Evolutionary conservation across 1,140 invertebrate species (phyloP), one percentile per base, ranked within the genome.

Genomic region (Achroia grisella): DNA sequence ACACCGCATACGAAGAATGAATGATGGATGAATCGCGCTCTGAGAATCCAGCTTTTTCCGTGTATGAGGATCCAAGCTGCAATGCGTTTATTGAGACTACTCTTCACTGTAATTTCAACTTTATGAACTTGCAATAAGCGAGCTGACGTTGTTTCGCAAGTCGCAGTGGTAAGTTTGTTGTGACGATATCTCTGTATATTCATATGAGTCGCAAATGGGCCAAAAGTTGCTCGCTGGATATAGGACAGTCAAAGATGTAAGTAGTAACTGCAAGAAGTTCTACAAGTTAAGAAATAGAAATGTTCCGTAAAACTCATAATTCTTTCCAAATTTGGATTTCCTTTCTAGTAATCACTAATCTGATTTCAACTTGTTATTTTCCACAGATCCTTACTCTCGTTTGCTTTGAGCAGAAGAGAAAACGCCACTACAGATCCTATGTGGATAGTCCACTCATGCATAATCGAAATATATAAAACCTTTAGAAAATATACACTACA

Each of bases 1-100:
- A 82, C 63, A 69, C 70, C 59, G 57, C 55, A 71, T 23, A 23
- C 58, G 60, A 45, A 64, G 71, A 68, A 68, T 73, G 74, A 81
- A 81, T 79, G 78, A 82, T 80, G 17, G 69, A 79, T 82, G 73
- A 75, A 79, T 74, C 62, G 66, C 53, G 48, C 39, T 51, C 39
- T 45, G 57, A 62, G 69, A 62, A 69, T 74, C 66, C 68, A 66
- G 71, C 67, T 71, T 76, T 77, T 72, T 69, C 61, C 56, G 49
- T 48, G 51, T 61, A 58, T 61, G 43, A 58, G 48, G 29, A 56
- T 59, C 63, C 45, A 65, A 62, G 54, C 45, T 43, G 11, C 13
- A 39, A 48, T 44, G 36, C 29, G 13, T 12, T 30, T 37, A 10
- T 48, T 30, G 5, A 13, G 29, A 44, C 40, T 35, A 23, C 1